Percentiles rank a stretch among this genome's conserved stretches.
Evolutionary conservation across 2,888 invertebrate genomes (phyloP).

Genomic region (Drosophila cognata): DNA sequence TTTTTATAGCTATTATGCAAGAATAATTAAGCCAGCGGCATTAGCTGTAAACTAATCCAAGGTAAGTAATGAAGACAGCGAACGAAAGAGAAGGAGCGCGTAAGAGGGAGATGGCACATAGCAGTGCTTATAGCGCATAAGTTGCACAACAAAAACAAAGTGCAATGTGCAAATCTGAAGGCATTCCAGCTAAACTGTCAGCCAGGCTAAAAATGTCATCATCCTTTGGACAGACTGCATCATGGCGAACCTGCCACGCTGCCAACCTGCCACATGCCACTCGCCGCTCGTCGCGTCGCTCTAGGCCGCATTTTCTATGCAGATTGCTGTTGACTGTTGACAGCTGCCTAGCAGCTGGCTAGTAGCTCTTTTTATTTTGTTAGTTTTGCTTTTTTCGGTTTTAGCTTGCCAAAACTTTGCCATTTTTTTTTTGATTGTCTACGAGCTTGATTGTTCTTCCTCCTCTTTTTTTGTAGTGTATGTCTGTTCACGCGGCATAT

Average conservation of each 20-base stretch:
- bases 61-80: background rate
- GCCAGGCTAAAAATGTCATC: slow-evolving; percentile 51
- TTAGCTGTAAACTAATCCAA: slow-evolving; percentile 25
- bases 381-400: slow-evolving; percentile 27
- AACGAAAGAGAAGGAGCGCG: background rate
- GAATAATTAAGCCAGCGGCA: slow-evolving; percentile 66
- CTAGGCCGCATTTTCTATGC: slow-evolving; percentile 41
- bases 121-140: slow-evolving; percentile 22
- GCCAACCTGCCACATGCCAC: slow-evolving; percentile 4
- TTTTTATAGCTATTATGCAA: slow-evolving; percentile 55
- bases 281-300: background rate
- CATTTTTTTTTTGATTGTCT: slow-evolving; percentile 44
- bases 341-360: slow-evolving; percentile 60
- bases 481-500: slow-evolving; percentile 65
- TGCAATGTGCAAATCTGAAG: slow-evolving; percentile 25
- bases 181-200: slow-evolving; percentile 23
- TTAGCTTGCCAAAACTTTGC: slow-evolving; percentile 40
- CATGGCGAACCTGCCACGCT: slow-evolving; percentile 6
- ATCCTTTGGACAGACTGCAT: slow-evolving; percentile 21
- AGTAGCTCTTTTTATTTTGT: slow-evolving; percentile 31
- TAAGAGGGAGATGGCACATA: background rate
- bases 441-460: slow-evolving; percentile 24
- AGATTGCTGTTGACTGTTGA: slow-evolving; percentile 70
- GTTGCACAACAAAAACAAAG: slow-evolving; percentile 18
- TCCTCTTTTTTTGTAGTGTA: background rate